Base-by-base conservation (phyloP, 2,797 vertebrate species). In the Coilia nasus region DNA sequence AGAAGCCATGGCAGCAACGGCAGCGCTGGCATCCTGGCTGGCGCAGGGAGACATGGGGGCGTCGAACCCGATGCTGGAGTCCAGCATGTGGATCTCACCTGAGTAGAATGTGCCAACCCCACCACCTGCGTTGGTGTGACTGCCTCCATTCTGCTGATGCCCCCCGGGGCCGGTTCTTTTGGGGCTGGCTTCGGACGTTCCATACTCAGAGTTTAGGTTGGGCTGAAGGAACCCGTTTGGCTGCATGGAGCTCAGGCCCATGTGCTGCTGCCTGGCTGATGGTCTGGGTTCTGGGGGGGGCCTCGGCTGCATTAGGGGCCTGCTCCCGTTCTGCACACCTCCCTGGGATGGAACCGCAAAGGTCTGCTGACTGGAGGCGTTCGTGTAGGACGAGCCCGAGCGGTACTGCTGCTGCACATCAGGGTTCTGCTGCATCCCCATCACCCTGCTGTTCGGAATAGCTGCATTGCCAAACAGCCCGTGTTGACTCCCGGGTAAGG, bases 31-130 rank as follows among this genome's bases (percentile, higher is more conserved):
- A 89, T 88, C 88, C 92, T 93, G 92, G 88, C 84, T 89, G 78
- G 90, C 87, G 86, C 93, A 94, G 64, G 93, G 94, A 80, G 97
- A 95, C 6, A 91, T 82, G 0, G 94, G 94, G 59, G 89, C 92
- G 62, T 95, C 95, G 0, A 96, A 95, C 90, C 88, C 89, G 41
- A 92, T 91, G n/a, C 94, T 92, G 82, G 95, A 95, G 83, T 98
- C 96, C 0, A 97, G 97, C 96, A 98, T 96, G 86, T 97, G 98
- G 90, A 98, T 96, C 91, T 99, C 98, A 85, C 96, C 97, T 0
- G 96, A 96, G 91, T 98, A 98, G 90, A 95, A 96, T 87, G 97
- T 92, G 31, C 71, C 35, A 11, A 23, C 64, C 14, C 60, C 60
- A 10, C 15, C 15, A n/a, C 10, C 25, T 23, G 28, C 31, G 67